Conservation (phyloP, 2,888 invertebrate genomes). For the Trisateles emortualis region DNA sequence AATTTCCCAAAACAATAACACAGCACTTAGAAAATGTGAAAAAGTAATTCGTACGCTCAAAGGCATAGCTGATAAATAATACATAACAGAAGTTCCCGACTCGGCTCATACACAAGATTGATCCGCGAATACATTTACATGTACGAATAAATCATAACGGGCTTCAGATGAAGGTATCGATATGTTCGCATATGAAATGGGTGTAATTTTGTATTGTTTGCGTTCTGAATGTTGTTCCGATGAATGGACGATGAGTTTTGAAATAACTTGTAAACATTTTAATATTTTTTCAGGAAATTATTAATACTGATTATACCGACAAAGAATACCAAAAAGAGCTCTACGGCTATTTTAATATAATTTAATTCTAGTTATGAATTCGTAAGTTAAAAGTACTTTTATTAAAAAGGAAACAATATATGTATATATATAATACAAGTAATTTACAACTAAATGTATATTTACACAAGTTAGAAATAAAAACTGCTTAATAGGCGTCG, state of each 20-base stretch:
- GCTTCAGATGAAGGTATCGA: neutral
- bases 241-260: neutral
- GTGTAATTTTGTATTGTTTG: neutral
- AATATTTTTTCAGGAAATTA: too few species aligned
- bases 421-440: too few species aligned
- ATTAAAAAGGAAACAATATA: too few species aligned
- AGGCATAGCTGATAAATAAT: constrained; percentile 40
- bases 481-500: too few species aligned
- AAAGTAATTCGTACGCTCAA: constrained; percentile 33
- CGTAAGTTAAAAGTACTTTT: too few species aligned
- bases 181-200: neutral
- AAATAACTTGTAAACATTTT: neutral
- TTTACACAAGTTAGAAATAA: too few species aligned
- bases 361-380: too few species aligned
- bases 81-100: constrained; percentile 36
- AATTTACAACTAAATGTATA: too few species aligned
- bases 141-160: constrained; percentile 13
- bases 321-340: too few species aligned
- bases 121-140: constrained; percentile 46
- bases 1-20: constrained; percentile 30
- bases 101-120: constrained; percentile 42
- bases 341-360: too few species aligned
- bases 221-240: neutral
- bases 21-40: constrained; percentile 30
- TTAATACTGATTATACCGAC: too few species aligned